phyloP scores from a whole-genome alignment of 2,888 invertebrate genomes.

The Aphidoletes aphidimyza region DNA sequence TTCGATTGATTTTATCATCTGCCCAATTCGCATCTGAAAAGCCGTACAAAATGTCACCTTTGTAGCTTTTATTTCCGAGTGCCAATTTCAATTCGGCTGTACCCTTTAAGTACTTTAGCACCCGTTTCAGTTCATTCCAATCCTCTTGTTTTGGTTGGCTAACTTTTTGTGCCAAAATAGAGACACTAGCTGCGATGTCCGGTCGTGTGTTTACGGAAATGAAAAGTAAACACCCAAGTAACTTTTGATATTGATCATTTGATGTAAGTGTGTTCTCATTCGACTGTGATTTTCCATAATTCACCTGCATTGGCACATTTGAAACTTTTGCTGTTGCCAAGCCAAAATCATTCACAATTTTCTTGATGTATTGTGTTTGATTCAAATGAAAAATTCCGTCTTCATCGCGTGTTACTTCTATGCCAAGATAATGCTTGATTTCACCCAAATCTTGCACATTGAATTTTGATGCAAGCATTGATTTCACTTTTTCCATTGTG shows the following conservation, averaged over 20 bases:
- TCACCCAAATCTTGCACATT: neutral
- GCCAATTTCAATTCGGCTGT: slow-evolving; percentile 55
- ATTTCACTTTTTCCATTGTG: neutral
- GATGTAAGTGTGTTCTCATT: neutral
- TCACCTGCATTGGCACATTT: neutral
- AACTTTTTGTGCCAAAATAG: slow-evolving; percentile 60
- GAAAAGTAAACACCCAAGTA: slow-evolving; percentile 58
- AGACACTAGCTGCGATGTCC: slow-evolving; percentile 59
- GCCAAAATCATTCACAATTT: slow-evolving; percentile 57
- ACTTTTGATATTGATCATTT: slow-evolving; percentile 56
- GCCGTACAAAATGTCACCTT: slow-evolving; percentile 56
- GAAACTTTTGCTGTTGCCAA: slow-evolving; percentile 42
- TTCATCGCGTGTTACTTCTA: neutral
- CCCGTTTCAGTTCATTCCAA: slow-evolving; percentile 60
- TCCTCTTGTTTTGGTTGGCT: slow-evolving; percentile 59
- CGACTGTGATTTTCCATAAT: slow-evolving; percentile 24
- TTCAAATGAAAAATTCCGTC: slow-evolving; percentile 56
- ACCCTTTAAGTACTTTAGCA: slow-evolving; percentile 56
- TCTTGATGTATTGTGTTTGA: slow-evolving; percentile 57
- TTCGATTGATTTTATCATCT: slow-evolving; percentile 59
- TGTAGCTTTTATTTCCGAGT: neutral
- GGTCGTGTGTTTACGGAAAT: slow-evolving; percentile 59
- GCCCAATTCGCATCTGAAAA: slow-evolving; percentile 62
- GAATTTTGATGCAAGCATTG: neutral
- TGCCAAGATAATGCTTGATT: neutral